Base-by-base conservation (phyloP, 2,888 invertebrate species). In the Idaea straminata region DNA sequence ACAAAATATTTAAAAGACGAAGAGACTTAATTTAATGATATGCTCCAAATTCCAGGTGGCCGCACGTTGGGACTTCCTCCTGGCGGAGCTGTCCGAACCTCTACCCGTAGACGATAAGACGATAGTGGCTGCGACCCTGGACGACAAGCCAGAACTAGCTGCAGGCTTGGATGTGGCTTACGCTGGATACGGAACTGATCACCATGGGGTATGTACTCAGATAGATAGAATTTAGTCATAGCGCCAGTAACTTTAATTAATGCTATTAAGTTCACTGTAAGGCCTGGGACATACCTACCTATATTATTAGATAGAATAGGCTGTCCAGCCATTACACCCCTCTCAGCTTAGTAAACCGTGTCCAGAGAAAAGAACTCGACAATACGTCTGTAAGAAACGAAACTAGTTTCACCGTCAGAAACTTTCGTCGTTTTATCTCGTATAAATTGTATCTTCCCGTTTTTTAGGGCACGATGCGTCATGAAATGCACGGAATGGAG, bases 401-500 rank as follows among this genome's bases (percentile, higher is more conserved):
- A 25, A 3, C 1, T 25, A 3, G 25, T 25, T 25, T 25, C 25
- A 25, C 25, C 25, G 25, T 25, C 25, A 25, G 3, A 25, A 25
- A 25, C 1, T 25, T 25, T 25, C 25, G 25, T 25, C 25, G 3
- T 25, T 25, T 25, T 3, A 25, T 3, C 47, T 5, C 7, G 7
- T 3, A 57, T 15, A 57, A 15, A 35, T 10, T 13, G 16, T 13
- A 0, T 15, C 57, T 35, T 7, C 16, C 35, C 1, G 36, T 59
- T 13, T 62, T 62, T 7, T 80, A 92, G 92, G 92, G 88, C 16
- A 78, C 80, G 25, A 92, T 92, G 92, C 85, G 90, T n/a, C 78
- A 78, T 36, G 77, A 86, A 0, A 90, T 92, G 91, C 92, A 92
- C 76, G 88, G 72, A n/a, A 89, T 87, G 87, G 83, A 89, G 35